A percentile compares a stretch with the other conserved stretches of the same genome.
Evolutionary conservation across 1,140 invertebrate species (phyloP).

Genomic region (Zaprionus vittiger): DNA sequence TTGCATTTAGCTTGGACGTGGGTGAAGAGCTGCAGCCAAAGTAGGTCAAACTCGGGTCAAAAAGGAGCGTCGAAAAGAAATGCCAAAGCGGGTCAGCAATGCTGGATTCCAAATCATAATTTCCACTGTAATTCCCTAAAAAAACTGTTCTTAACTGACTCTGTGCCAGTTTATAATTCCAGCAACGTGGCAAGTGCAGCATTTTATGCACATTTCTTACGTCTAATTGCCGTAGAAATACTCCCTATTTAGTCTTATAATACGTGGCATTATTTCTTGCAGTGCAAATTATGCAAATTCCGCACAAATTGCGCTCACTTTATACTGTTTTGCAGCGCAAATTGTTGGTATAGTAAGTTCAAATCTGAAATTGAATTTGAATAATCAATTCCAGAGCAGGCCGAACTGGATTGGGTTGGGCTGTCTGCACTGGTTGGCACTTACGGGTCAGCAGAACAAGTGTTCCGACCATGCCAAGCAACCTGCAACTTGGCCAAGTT

Average conservation of each 20-base stretch:
- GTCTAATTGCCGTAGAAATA: background rate
- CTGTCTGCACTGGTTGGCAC: background rate
- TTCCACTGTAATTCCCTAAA: background rate
- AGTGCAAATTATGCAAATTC: constrained; percentile 33
- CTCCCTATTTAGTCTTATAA: constrained; percentile 1
- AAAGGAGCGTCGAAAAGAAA: background rate
- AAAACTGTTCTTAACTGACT: background rate
- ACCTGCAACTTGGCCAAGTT: constrained; percentile 52
- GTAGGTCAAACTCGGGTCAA: background rate
- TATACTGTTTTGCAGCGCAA: constrained; percentile 19
- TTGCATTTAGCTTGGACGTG: background rate
- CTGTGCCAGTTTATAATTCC: background rate
- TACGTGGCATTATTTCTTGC: background rate
- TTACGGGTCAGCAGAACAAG: constrained; percentile 42
- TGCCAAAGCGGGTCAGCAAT: too few relatives aligned
- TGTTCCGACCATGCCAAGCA: constrained; percentile 35
- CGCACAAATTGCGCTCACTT: constrained; percentile 26
- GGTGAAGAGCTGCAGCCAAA: background rate
- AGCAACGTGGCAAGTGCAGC: background rate
- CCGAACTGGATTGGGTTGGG: constrained; percentile 3
- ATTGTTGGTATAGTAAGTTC: constrained; percentile 14
- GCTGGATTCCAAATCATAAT: background rate
- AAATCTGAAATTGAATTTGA: constrained; percentile 45
- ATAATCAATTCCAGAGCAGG: constrained; percentile 16
- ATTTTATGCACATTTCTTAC: constrained; percentile 1